These are phyloP conservation scores for Campoplex capitator DNA, from an alignment of 2,888 invertebrate species.

Conservation along the genomic window DNA sequence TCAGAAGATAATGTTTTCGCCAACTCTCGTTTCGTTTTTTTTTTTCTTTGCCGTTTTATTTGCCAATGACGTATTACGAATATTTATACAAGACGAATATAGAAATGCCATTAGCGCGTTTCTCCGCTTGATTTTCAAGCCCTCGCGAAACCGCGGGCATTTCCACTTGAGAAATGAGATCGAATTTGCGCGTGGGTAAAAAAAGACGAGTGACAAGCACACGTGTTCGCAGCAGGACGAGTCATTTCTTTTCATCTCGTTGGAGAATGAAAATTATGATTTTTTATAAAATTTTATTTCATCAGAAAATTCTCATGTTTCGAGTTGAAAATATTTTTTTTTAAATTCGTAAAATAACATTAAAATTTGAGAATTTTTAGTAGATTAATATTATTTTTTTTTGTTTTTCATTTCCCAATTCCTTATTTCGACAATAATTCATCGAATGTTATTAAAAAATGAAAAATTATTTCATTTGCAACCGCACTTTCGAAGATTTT, in stretches of 20 bases:
- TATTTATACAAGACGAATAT: conserved; percentile 66
- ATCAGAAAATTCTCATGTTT: too few species aligned
- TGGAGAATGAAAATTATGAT: neutral
- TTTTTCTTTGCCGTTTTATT: neutral
- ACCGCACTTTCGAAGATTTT: too few species aligned
- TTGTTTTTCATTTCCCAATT: neutral
- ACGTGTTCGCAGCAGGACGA: conserved; percentile 32
- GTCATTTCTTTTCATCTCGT: neutral
- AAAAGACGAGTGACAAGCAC: conserved; percentile 32
- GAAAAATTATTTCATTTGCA: too few species aligned
- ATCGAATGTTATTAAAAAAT: neutral
- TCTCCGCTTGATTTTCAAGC: conserved; percentile 43
- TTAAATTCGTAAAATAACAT: neutral
- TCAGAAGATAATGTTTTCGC: neutral
- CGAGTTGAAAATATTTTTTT: too few species aligned
- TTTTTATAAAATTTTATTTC: neutral
- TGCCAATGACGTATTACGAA: conserved; percentile 50
- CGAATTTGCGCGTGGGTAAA: conserved; percentile 49
- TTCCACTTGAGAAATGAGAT: conserved; percentile 56
- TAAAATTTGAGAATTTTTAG: neutral
- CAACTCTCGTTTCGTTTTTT: neutral
- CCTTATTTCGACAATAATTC: neutral
- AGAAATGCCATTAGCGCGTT: conserved; percentile 60
- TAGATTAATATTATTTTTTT: neutral
- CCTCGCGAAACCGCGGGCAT: conserved; percentile 25